phyloP scores from a whole-genome alignment of 1,140 invertebrate genomes.

The Macrocentrus cingulum region DNA sequence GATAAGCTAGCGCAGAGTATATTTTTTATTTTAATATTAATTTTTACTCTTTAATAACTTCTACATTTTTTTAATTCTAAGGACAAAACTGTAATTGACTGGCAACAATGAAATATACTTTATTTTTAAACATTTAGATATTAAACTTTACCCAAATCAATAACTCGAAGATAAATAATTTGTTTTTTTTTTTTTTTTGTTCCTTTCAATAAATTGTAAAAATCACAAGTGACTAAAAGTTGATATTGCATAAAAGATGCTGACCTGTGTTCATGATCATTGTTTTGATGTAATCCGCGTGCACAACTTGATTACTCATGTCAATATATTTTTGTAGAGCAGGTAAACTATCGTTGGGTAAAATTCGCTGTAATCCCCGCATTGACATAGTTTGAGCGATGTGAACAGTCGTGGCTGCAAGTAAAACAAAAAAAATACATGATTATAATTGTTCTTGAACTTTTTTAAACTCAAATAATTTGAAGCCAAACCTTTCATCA shows the following conservation, averaged over 20 bases:
- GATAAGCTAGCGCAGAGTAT: too few relatives aligned
- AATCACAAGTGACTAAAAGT: slow-evolving; percentile 48
- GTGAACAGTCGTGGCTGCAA: slow-evolving; percentile 58
- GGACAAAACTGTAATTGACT: slow-evolving; percentile 4
- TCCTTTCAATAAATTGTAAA: slow-evolving; percentile 5
- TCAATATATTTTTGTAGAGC: slow-evolving; percentile 57
- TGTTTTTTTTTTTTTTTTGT: not conserved
- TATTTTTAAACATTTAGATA: slow-evolving; percentile 19
- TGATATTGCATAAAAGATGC: slow-evolving; percentile 62
- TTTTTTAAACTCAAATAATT: too few relatives aligned
- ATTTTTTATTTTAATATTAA: slow-evolving; percentile 9
- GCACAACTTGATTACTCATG: slow-evolving; percentile 61
- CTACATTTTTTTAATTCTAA: slow-evolving; percentile 5
- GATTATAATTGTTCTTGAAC: too few relatives aligned
- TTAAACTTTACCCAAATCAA: slow-evolving; percentile 21
- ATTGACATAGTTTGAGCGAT: slow-evolving; percentile 56
- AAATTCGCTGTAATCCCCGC: slow-evolving; percentile 55
- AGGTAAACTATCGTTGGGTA: slow-evolving; percentile 53
- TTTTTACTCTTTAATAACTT: slow-evolving; percentile 9
- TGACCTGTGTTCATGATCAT: slow-evolving; percentile 65
- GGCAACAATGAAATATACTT: slow-evolving; percentile 20
- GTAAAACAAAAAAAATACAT: slow-evolving; percentile 25
- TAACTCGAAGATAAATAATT: slow-evolving; percentile 15
- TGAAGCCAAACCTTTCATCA: slow-evolving; percentile 62
- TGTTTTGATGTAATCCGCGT: slow-evolving; percentile 65